phyloP scores from a whole-genome alignment of 2,113 vertebrate genomes.

The Odocoileus hemionus region DNA sequence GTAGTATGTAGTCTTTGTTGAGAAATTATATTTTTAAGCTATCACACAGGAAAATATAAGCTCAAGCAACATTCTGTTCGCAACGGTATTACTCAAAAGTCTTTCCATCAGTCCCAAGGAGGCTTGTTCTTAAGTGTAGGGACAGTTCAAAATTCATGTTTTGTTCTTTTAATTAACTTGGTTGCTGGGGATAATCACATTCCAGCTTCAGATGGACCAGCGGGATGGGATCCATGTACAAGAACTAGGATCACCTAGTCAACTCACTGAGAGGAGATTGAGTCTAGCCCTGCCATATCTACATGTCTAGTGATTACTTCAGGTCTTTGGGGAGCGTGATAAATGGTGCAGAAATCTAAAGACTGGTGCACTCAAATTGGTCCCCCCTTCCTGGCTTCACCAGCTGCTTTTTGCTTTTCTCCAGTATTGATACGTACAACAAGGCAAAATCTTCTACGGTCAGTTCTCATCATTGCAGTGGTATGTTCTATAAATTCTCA shows the following conservation, averaged over 20 bases:
- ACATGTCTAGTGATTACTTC: neutral
- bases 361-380: accelerated
- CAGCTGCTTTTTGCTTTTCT: neutral
- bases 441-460: accelerated
- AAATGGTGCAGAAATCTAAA: neutral
- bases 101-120: neutral
- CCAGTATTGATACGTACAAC: neutral
- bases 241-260: accelerated
- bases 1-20: neutral
- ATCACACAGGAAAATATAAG: neutral
- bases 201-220: neutral
- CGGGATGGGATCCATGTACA: accelerated
- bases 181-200: neutral
- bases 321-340: neutral
- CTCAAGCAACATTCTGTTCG: neutral
- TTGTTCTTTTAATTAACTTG: neutral
- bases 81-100: neutral
- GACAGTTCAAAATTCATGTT: neutral
- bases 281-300: neutral
- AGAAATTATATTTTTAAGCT: neutral
- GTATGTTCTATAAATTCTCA: accelerated
- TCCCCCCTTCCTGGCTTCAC: no score
- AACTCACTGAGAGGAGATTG: neutral
- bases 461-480: accelerated
- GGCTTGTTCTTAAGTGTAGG: neutral